Conservation (phyloP, 2,113 vertebrate genomes). For the Butorides virescens region DNA sequence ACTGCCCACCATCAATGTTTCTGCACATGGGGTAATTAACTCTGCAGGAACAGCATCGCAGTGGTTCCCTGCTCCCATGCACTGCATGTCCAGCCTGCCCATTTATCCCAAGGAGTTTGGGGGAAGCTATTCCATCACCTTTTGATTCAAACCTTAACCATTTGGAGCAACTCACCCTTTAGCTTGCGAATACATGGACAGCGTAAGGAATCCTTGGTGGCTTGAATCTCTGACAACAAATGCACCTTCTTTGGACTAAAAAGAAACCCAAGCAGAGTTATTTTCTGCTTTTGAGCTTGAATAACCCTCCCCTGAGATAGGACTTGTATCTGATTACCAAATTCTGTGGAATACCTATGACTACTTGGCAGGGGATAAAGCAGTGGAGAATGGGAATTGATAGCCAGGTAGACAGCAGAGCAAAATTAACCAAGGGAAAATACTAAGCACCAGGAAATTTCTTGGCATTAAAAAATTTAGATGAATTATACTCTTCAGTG, state of each 20-base stretch:
- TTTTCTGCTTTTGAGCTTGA: neutral
- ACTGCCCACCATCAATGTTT: neutral
- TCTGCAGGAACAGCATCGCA: neutral
- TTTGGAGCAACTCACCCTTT: slow-evolving; percentile 71
- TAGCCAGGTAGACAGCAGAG: neutral
- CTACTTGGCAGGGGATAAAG: neutral
- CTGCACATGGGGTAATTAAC: neutral
- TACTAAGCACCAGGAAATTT: neutral
- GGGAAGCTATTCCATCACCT: neutral
- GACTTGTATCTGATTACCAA: neutral
- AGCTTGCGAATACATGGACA: slow-evolving; percentile 80
- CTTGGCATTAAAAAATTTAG: neutral
- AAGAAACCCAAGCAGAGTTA: slow-evolving; percentile 34
- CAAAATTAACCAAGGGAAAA: neutral
- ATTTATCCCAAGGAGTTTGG: neutral
- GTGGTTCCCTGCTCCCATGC: neutral
- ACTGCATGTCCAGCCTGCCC: neutral
- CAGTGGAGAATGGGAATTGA: neutral
- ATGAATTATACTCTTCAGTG: neutral
- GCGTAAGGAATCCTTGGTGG: slow-evolving; percentile 80
- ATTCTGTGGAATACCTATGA: neutral
- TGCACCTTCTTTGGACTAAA: slow-evolving; percentile 84
- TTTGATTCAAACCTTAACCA: neutral
- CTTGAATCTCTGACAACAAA: slow-evolving; percentile 90
- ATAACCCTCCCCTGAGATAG: neutral